Percentiles rank a stretch among this genome's conserved stretches.
Conservation (phyloP, 2,888 invertebrate species). For the Alcis repandata region DNA sequence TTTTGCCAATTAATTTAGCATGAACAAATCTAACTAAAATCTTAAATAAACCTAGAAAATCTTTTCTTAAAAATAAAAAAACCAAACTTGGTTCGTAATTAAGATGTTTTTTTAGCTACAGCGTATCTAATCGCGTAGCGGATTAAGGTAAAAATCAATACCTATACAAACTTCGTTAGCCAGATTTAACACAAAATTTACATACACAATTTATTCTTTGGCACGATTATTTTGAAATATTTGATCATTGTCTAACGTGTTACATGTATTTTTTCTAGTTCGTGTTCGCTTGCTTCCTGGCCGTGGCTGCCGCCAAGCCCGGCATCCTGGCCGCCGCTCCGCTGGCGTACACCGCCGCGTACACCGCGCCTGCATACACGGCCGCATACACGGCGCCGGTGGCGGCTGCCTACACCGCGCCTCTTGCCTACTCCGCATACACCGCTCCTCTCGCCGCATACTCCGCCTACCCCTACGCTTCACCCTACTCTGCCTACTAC, state of each 20-base stretch:
- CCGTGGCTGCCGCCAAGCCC: conserved; percentile 68
- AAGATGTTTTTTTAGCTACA: not conserved
- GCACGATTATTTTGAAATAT: not conserved
- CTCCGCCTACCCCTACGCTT: conserved; percentile 57
- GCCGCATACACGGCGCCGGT: conserved; percentile 57
- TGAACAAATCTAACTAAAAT: no score
- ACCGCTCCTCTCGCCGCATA: conserved; percentile 52
- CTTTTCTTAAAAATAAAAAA: no score
- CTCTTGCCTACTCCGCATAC: conserved; percentile 38
- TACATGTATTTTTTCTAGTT: conserved; percentile 56
- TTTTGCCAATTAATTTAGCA: no score
- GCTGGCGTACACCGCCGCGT: conserved; percentile 53
- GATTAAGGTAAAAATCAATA: not conserved
- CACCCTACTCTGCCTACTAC: conserved; percentile 61
- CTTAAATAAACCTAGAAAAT: no score
- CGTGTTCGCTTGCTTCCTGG: conserved; percentile 68
- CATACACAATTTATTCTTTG: not conserved
- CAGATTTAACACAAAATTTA: not conserved
- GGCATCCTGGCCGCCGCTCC: conserved; percentile 52
- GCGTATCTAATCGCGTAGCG: not conserved
- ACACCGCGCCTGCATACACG: conserved; percentile 53
- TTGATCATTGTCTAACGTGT: not conserved
- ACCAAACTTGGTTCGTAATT: no score
- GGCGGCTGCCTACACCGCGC: conserved; percentile 62
- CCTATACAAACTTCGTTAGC: not conserved